A percentile compares a stretch with the other conserved stretches of the same genome.
Conservation (phyloP, 2,888 invertebrate species). For the Synanthedon myopaeformis region DNA sequence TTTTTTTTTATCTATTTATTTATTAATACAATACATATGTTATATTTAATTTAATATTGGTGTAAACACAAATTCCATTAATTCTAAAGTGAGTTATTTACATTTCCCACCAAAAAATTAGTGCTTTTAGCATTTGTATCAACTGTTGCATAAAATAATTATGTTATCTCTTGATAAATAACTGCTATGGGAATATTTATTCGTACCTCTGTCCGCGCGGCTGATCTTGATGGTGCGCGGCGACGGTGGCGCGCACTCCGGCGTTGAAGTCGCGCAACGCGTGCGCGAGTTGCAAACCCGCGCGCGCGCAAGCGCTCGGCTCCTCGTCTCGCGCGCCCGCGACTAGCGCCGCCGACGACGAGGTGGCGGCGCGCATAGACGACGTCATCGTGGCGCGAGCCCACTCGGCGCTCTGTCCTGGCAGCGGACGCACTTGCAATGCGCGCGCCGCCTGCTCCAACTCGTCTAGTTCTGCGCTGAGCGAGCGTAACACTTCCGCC, state of each 20-base stretch:
- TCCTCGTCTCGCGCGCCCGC: constrained; percentile 88
- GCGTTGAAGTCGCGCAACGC: constrained; percentile 79
- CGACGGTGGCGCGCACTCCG: constrained; percentile 83
- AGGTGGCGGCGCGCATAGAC: constrained; percentile 80
- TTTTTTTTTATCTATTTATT: too few species aligned
- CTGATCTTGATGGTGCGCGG: constrained; percentile 75
- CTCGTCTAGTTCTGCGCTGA: constrained; percentile 86
- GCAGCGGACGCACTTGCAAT: constrained; percentile 81
- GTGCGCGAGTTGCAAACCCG: constrained; percentile 84
- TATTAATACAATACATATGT: too few species aligned
- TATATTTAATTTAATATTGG: too few species aligned
- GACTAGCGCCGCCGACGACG: constrained; percentile 86
- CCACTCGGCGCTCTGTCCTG: constrained; percentile 76
- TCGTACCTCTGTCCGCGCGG: constrained; percentile 6
- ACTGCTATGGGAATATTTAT: not conserved
- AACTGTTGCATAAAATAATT: too few species aligned
- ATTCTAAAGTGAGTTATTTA: too few species aligned
- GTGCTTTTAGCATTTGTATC: too few species aligned
- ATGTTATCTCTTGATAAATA: too few species aligned
- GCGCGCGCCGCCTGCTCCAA: constrained; percentile 81
- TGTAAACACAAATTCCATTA: too few species aligned
- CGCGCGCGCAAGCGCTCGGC: constrained; percentile 80
- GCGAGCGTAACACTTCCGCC: constrained; percentile 80
- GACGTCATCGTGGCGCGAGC: constrained; percentile 9
- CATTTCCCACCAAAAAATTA: too few species aligned